Evolutionary conservation across 2,113 vertebrate species (phyloP).

Genomic region (Mormyrus iriodes): DNA sequence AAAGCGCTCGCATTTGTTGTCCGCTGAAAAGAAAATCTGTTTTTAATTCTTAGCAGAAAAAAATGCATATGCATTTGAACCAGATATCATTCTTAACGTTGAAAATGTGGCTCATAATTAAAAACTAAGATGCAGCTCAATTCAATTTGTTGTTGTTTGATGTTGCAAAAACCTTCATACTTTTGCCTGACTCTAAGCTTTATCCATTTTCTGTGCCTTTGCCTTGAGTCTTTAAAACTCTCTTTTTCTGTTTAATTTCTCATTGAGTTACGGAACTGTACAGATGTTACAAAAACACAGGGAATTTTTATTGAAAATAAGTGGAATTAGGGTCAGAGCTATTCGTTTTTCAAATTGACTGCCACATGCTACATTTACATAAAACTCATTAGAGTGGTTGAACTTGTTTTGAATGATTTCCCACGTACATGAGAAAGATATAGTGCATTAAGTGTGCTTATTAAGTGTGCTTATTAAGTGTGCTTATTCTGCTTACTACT

Average conservation of each 20-base stretch:
- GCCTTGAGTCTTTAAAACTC: slow-evolving; percentile 39
- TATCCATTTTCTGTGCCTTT: not conserved
- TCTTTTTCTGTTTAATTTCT: slow-evolving; percentile 55
- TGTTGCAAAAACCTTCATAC: slow-evolving; percentile 19
- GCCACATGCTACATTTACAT: slow-evolving; percentile 77
- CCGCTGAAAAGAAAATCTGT: slow-evolving; percentile 2
- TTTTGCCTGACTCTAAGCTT: not conserved
- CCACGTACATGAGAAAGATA: slow-evolving; percentile 44
- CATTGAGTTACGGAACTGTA: slow-evolving; percentile 61
- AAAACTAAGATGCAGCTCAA: slow-evolving; percentile 8
- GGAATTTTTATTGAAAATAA: slow-evolving; percentile 78
- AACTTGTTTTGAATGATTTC: slow-evolving; percentile 73
- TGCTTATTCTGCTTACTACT: not conserved
- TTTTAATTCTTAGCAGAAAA: slow-evolving; percentile 4
- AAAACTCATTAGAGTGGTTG: slow-evolving; percentile 76
- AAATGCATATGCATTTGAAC: not conserved
- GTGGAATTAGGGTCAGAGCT: slow-evolving; percentile 74
- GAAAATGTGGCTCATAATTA: not conserved
- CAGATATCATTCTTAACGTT: slow-evolving; percentile 3
- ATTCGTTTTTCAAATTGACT: slow-evolving; percentile 77
- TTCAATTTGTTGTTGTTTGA: slow-evolving; percentile 23
- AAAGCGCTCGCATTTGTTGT: not conserved
- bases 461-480: not conserved
- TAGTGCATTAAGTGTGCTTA: not conserved
- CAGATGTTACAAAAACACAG: slow-evolving; percentile 53